Percentiles rank a stretch among this genome's conserved stretches.
phyloP scores from a whole-genome alignment of 2,888 invertebrate genomes.

The Stramonita haemastoma region DNA sequence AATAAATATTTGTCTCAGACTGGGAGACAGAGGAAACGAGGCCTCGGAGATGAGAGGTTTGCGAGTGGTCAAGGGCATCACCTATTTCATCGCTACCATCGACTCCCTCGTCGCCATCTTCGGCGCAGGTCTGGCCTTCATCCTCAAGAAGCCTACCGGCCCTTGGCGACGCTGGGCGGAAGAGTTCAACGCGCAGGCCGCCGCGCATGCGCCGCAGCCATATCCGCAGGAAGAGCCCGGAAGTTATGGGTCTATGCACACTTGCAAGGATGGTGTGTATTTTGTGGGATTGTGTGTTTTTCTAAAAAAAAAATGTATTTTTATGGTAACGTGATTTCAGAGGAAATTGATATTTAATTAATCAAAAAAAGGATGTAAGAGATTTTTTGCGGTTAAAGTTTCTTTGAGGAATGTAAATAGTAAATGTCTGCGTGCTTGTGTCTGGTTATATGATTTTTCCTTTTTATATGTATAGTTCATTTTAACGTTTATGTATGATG shows the following conservation, averaged over 20 bases:
- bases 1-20: constrained; percentile 37
- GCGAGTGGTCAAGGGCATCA: constrained; percentile 48
- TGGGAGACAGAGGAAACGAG: constrained; percentile 46
- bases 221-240: constrained; percentile 33
- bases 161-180: constrained; percentile 50
- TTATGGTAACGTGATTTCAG: not conserved
- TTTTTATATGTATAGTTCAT: no score
- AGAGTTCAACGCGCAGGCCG: constrained; percentile 39
- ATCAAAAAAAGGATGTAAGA: no score
- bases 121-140: constrained; percentile 46
- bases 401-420: no score
- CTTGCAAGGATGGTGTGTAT: constrained; percentile 31
- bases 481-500: no score
- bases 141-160: constrained; percentile 43
- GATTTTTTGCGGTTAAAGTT: no score
- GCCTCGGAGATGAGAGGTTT: constrained; percentile 45
- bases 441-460: no score
- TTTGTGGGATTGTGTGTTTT: no score
- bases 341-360: no score
- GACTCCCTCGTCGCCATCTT: constrained; percentile 48
- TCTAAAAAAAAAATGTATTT: not conserved
- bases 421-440: no score
- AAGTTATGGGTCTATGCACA: constrained; percentile 27
- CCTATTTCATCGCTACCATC: constrained; percentile 49
- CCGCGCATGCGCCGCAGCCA: constrained; percentile 38